Percentiles rank a stretch among this genome's conserved stretches.
Conservation (phyloP, 2,797 vertebrate species). For the Liparis tanakae region DNA sequence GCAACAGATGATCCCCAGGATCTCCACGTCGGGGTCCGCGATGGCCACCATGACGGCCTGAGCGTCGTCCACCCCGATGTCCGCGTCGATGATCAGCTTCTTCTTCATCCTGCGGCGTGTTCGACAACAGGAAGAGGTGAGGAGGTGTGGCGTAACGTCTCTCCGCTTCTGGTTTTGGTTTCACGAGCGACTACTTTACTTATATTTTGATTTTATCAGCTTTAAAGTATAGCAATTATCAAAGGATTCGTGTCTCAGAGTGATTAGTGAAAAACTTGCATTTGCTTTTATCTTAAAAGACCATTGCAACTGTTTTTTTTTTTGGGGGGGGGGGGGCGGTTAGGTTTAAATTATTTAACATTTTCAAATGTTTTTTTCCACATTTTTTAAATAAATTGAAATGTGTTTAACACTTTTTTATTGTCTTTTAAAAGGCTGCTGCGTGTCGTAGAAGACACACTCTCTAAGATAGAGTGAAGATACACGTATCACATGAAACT, state of each 20-base stretch:
- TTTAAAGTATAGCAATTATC: neutral
- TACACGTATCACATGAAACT: no score
- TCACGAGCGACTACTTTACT: neutral
- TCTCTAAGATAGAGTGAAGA: no score
- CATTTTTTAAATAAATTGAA: neutral
- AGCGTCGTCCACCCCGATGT: slow-evolving; percentile 72
- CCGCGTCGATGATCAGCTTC: slow-evolving; percentile 65
- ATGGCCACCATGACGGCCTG: slow-evolving; percentile 90
- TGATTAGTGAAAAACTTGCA: neutral
- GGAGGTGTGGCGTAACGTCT: neutral
- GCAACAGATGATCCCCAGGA: slow-evolving; percentile 81
- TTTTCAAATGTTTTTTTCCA: neutral
- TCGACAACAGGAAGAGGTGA: neutral
- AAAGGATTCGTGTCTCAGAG: neutral
- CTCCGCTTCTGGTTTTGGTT: neutral
- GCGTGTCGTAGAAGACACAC: no score
- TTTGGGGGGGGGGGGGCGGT: no score
- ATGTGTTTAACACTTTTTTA: neutral
- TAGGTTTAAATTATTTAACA: no score
- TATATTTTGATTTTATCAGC: neutral
- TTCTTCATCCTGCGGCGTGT: slow-evolving; percentile 47
- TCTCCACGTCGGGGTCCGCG: slow-evolving; percentile 58
- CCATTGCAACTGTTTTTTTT: neutral
- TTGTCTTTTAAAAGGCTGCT: no score
- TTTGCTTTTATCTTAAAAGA: neutral